Evolutionary conservation across 2,888 invertebrate species (phyloP).

Genomic region (Amphipyra berbera): DNA sequence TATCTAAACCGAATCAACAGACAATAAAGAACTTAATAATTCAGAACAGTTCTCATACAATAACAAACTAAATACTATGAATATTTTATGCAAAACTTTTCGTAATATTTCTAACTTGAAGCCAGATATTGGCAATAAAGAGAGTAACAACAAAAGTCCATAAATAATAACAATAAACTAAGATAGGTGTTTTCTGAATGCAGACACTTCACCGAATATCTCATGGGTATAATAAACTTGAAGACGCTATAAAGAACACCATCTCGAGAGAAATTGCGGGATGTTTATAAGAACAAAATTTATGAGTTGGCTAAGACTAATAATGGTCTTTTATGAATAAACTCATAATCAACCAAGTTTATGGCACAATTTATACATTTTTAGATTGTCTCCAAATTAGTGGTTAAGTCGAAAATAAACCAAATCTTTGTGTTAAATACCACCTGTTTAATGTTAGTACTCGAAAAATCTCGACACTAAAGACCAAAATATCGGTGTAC

Average conservation of each 20-base stretch:
- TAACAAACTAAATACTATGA: conserved; percentile 23
- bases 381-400: conserved; percentile 5
- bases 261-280: conserved; percentile 52
- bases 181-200: conserved; percentile 50
- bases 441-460: background rate
- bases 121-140: conserved; percentile 39
- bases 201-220: conserved; percentile 46
- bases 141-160: conserved; percentile 35
- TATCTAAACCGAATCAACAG: conserved; percentile 4
- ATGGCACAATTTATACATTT: background rate
- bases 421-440: background rate
- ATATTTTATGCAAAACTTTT: conserved; percentile 35
- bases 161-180: conserved; percentile 57
- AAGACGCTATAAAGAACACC: conserved; percentile 52
- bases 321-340: conserved; percentile 37
- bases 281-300: conserved; percentile 47
- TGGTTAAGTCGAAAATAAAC: background rate
- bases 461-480: no score
- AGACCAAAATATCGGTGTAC: no score
- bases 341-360: conserved; percentile 22
- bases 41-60: conserved; percentile 14
- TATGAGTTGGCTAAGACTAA: conserved; percentile 44
- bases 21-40: conserved; percentile 25
- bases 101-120: conserved; percentile 24
- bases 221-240: conserved; percentile 54